A percentile compares a stretch with the other conserved stretches of the same genome.
These are phyloP conservation scores for Parapsyche elsis DNA, from an alignment of 1,140 invertebrate species.

Conservation along the genomic window DNA sequence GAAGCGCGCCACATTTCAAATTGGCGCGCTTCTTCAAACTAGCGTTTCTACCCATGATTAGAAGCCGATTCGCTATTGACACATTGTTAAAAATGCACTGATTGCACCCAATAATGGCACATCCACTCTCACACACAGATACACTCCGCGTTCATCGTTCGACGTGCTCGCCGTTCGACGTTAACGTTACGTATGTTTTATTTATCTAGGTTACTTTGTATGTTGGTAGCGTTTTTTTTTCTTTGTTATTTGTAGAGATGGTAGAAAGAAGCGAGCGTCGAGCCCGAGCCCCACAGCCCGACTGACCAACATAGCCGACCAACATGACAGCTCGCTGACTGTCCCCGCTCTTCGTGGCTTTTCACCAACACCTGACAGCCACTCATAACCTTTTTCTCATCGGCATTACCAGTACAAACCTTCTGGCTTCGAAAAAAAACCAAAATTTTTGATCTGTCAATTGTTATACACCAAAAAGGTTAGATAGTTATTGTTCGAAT, in stretches of 20 bases:
- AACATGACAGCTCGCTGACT: slow-evolving; percentile 21
- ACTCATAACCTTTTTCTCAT: background rate
- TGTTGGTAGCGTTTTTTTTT: background rate
- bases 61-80: background rate
- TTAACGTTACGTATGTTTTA: background rate
- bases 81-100: background rate
- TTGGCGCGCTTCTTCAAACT: slow-evolving; percentile 25
- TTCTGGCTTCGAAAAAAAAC: too few species aligned
- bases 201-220: background rate
- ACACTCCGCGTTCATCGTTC: too few species aligned
- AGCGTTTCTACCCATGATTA: background rate
- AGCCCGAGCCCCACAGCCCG: slow-evolving; percentile 47
- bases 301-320: slow-evolving; percentile 48
- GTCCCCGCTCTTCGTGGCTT: slow-evolving; percentile 11
- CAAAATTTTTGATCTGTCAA: too few species aligned
- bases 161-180: too few species aligned
- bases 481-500: too few species aligned
- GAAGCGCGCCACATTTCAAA: slow-evolving; percentile 17
- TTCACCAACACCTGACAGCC: background rate
- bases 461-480: too few species aligned
- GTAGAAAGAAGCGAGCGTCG: background rate
- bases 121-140: too few species aligned
- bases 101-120: too few species aligned
- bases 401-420: background rate
- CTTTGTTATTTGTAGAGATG: background rate